phyloP scores from a whole-genome alignment of 2,888 invertebrate genomes.

The Carabus problematicus region DNA sequence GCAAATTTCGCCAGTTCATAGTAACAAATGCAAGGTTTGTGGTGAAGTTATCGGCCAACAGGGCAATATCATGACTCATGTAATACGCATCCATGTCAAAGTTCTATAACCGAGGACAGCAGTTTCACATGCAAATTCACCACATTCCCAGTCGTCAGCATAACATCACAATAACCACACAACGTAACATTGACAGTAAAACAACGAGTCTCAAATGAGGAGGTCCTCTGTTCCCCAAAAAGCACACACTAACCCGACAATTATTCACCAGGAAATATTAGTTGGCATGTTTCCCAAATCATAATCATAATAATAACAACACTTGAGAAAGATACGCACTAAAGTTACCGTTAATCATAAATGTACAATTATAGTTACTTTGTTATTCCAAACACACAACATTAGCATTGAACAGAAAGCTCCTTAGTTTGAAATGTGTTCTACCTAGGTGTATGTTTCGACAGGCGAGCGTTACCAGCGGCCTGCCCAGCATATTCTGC shows the following conservation, averaged over 20 bases:
- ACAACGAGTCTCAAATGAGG: too few relatives aligned
- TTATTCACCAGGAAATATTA: neutral
- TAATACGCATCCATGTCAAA: conserved; percentile 95
- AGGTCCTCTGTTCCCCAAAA: conserved; percentile 4
- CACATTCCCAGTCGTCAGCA: conserved; percentile 42
- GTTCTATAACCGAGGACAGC: conserved; percentile 67
- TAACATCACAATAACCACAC: conserved; percentile 6
- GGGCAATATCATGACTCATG: conserved; percentile 93
- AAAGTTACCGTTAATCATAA: neutral
- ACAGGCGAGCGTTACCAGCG: conserved; percentile 90
- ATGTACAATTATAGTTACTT: neutral
- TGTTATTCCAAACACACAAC: too few relatives aligned
- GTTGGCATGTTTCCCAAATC: neutral
- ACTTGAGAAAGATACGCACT: neutral
- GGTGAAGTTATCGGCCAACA: conserved; percentile 92
- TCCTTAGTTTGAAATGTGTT: conserved; percentile 35
- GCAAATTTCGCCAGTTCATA: conserved; percentile 96
- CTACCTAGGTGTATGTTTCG: conserved; percentile 90
- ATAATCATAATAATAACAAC: neutral
- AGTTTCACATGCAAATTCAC: conserved; percentile 48
- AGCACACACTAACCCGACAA: conserved; percentile 6
- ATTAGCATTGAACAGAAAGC: too few relatives aligned
- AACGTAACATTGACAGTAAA: conserved; percentile 1
- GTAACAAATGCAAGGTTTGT: conserved; percentile 94
- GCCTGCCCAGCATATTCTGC: conserved; percentile 97